phyloP scores from a whole-genome alignment of 2,888 invertebrate genomes.

The Pachydiplax longipennis region DNA sequence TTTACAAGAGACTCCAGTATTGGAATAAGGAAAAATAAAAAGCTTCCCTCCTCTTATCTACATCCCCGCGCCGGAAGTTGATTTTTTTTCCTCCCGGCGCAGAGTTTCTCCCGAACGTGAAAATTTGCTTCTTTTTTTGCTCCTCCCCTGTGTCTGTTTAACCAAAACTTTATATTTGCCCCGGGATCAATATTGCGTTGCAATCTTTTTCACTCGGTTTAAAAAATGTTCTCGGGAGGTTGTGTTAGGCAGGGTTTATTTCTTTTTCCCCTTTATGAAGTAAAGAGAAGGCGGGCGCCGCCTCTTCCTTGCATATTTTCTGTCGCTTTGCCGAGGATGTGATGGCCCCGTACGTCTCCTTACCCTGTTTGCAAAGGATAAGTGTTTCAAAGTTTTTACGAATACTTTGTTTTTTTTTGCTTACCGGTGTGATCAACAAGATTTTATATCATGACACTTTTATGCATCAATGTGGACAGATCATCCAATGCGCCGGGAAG shows the following conservation, averaged over 20 bases:
- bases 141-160: background rate
- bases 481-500: too few relatives aligned
- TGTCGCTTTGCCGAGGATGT: background rate
- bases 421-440: too few relatives aligned
- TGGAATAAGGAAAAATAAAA: conserved; percentile 27
- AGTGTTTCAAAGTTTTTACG: too few relatives aligned
- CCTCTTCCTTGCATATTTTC: background rate
- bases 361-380: background rate
- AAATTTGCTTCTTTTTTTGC: background rate
- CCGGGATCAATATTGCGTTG: background rate
- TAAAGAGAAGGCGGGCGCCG: background rate
- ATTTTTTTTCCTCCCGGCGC: background rate
- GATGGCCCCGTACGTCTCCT: background rate
- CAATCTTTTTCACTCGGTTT: background rate
- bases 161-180: background rate
- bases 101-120: background rate
- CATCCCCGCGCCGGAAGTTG: background rate
- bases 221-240: background rate
- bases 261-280: background rate
- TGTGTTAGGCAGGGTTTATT: background rate
- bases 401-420: too few relatives aligned
- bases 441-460: too few relatives aligned
- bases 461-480: too few relatives aligned
- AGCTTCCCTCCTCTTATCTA: conserved; percentile 3
- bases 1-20: conserved; percentile 9